A percentile compares a stretch with the other conserved stretches of the same genome.
Conservation (phyloP, 2,797 vertebrate genomes). For the Pogoniulus pusillus region DNA sequence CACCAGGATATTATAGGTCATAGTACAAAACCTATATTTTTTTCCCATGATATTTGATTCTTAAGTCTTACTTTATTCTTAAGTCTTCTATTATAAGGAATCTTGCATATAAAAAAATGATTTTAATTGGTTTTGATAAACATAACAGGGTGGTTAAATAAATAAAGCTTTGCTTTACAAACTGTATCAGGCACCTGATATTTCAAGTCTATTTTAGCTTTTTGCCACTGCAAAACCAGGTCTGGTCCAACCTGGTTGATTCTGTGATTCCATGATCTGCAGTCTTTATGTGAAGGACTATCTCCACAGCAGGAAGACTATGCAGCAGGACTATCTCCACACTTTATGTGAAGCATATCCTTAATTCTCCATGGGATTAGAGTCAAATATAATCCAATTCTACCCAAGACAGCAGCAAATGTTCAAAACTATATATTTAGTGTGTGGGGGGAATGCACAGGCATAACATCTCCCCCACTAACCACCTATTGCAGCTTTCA, state of each 20-base stretch:
- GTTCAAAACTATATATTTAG: background rate
- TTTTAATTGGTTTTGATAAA: background rate
- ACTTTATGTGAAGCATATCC: background rate
- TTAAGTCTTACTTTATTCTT: too few relatives aligned
- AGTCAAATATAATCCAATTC: background rate
- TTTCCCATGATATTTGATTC: background rate
- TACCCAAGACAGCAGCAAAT: background rate
- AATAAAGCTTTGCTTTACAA: background rate
- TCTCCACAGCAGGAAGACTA: too few relatives aligned
- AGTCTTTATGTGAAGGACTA: too few relatives aligned
- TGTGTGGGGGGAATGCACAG: background rate
- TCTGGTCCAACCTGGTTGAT: too few relatives aligned
- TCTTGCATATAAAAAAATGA: background rate
- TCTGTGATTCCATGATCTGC: too few relatives aligned
- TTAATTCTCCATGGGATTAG: background rate
- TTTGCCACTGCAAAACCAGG: too few relatives aligned
- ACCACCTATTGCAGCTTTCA: background rate
- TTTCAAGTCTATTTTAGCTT: too few relatives aligned
- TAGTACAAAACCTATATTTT: background rate
- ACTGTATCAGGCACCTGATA: too few relatives aligned
- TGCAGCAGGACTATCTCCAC: background rate
- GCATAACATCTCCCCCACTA: background rate
- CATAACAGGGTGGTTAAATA: rapidly evolving
- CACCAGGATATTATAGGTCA: background rate
- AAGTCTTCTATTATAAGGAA: background rate